phyloP scores from a whole-genome alignment of 2,888 invertebrate genomes.

The Deroplatys truncata region DNA sequence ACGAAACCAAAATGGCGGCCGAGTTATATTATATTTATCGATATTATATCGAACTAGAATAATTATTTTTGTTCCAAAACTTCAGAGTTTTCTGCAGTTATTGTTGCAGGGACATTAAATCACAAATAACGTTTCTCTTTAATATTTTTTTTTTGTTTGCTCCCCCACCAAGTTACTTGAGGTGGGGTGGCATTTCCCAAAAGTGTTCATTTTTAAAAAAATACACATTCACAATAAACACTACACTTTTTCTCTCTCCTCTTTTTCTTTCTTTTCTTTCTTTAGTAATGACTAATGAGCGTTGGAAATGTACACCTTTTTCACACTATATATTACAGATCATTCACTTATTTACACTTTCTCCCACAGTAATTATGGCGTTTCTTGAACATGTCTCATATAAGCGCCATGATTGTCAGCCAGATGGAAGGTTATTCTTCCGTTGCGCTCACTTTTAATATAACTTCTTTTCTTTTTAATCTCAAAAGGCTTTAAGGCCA shows the following conservation, averaged over 20 bases:
- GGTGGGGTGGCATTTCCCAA: not conserved
- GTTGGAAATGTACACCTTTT: not conserved
- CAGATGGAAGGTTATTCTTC: not conserved
- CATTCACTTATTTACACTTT: not conserved
- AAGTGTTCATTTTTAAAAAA: not conserved
- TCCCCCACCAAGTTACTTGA: too few species aligned
- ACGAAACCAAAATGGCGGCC: not conserved
- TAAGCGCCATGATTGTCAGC: not conserved
- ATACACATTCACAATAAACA: constrained; percentile 4
- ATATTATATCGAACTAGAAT: not conserved
- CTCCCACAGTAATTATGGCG: too few species aligned
- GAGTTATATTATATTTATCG: not conserved
- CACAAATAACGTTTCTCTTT: not conserved
- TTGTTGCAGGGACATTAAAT: not conserved
- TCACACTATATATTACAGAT: not conserved
- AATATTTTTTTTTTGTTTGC: not conserved
- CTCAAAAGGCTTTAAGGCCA: not conserved
- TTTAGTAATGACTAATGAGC: not conserved
- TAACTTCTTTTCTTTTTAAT: not conserved
- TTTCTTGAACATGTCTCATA: not conserved
- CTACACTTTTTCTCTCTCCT: not conserved
- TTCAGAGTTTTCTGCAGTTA: not conserved
- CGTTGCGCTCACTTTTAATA: not conserved
- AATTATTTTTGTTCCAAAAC: not conserved
- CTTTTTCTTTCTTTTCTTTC: not conserved